phyloP scores from a whole-genome alignment of 2,888 invertebrate genomes.

The Rotaria socialis region DNA sequence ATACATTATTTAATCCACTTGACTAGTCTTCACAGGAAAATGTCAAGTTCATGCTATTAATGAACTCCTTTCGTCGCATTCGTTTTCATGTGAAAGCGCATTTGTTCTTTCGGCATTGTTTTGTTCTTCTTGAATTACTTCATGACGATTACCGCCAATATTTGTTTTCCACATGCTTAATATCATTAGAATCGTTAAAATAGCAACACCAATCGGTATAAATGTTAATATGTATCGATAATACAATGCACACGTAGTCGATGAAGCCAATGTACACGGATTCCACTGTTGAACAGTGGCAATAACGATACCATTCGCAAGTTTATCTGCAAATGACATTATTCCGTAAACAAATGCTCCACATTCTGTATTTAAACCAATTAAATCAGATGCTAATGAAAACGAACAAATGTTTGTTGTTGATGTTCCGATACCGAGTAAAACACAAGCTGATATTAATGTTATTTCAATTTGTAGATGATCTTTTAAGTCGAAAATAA shows the following conservation, averaged over 20 bases:
- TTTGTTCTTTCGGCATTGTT: background rate
- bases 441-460: constrained; percentile 52
- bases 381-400: constrained; percentile 81
- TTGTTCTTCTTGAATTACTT: background rate
- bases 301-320: constrained; percentile 81
- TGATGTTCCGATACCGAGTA: constrained; percentile 77
- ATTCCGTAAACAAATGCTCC: constrained; percentile 86
- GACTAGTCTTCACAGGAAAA: background rate
- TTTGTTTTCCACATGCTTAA: background rate
- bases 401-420: constrained; percentile 81
- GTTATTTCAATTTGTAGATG: background rate
- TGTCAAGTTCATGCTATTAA: background rate
- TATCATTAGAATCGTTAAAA: background rate
- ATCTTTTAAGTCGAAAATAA: background rate
- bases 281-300: constrained; percentile 76
- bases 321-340: constrained; percentile 86
- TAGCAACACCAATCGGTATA: background rate
- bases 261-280: constrained; percentile 52
- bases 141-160: background rate
- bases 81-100: background rate
- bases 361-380: constrained; percentile 72
- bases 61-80: background rate
- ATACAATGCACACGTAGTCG: background rate
- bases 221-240: constrained; percentile 20
- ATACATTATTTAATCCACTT: background rate